These are phyloP conservation scores for Cheilosia vernalis DNA, from an alignment of 2,888 invertebrate species.

Conservation along the genomic window DNA sequence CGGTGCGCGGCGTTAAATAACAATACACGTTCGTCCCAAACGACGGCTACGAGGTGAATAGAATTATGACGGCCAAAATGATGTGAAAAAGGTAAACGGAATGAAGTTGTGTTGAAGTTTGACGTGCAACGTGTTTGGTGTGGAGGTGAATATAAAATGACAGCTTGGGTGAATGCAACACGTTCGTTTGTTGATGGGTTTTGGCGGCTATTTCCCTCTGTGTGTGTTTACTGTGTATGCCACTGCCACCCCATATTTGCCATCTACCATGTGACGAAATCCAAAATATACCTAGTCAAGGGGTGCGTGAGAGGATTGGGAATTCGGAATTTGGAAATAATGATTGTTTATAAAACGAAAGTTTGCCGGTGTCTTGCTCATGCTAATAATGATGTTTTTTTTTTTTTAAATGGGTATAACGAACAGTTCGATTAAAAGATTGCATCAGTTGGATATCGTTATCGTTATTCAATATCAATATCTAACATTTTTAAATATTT, in stretches of 20 bases:
- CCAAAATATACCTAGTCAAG: not conserved
- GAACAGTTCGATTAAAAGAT: no score
- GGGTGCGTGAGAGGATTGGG: no score
- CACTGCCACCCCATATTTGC: not conserved
- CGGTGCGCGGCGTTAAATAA: constrained; percentile 22
- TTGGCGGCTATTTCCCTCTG: constrained; percentile 30
- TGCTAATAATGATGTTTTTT: no score
- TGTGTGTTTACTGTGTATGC: not conserved
- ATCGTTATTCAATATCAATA: no score
- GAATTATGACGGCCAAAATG: not conserved
- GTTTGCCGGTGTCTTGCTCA: no score
- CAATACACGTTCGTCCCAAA: constrained; percentile 51
- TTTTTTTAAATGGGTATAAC: no score
- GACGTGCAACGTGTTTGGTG: constrained; percentile 42
- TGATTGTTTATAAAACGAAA: no score
- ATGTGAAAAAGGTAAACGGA: constrained; percentile 11
- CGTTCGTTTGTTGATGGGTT: constrained; percentile 14
- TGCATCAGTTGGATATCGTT: no score
- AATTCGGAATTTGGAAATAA: no score
- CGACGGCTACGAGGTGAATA: constrained; percentile 66
- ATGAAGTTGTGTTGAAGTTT: not conserved
- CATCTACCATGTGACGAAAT: not conserved
- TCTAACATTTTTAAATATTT: no score
- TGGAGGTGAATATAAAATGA: constrained; percentile 21
- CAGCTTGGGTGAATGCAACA: not conserved